Base-by-base conservation (phyloP, 2,797 vertebrate species). In the Manis crassicaudata region DNA sequence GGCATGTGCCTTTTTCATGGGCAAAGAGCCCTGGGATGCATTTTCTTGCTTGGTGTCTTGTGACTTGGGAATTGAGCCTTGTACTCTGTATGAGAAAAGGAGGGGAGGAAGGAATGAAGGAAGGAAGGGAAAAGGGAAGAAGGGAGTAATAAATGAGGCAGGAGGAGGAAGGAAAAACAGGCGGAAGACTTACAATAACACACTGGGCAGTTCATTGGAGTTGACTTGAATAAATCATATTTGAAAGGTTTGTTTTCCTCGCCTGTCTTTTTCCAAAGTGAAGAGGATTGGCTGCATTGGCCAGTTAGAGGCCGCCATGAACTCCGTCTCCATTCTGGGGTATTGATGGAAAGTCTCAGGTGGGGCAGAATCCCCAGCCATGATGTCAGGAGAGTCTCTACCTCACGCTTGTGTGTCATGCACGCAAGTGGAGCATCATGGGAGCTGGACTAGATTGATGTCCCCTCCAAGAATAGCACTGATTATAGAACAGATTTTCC, bases 401-500 rank as follows among this genome's bases (percentile, higher is more conserved):
- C 98, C 98, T 98, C 98, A 99, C 93, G 85, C 97, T 97, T 97
- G 86, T 96, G 84, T 98, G 98, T 98, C 98, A 98, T 98, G 98
- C 97, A 95, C 96, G 97, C 20, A 83, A 96, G 95, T 93, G 96
- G 97, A 97, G 97, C 98, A 97, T 98, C 96, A 98, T 97, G 97
- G 98, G 98, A 98, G 97, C 98, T 96, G 94, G 95, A 97, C 97
- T 97, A 98, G 98, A 98, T 98, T 98, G 98, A 99, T 99, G 98
- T 98, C 97, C 97, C 98, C 98, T 98, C 98, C 98, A 99, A 98
- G 98, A 99, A 99, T 98, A 99, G 98, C 98, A 97, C 98, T 98
- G 99, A 98, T 99, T 99, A 98, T 98, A 98, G 98, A 98, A 98
- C 98, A 98, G 98, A 98, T 98, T 98, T 98, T 98, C 98, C 98